Percentiles rank a stretch among this genome's conserved stretches.
These are phyloP conservation scores for Stenchaetothrips biformis DNA, from an alignment of 2,888 invertebrate species.

Conservation along the genomic window DNA sequence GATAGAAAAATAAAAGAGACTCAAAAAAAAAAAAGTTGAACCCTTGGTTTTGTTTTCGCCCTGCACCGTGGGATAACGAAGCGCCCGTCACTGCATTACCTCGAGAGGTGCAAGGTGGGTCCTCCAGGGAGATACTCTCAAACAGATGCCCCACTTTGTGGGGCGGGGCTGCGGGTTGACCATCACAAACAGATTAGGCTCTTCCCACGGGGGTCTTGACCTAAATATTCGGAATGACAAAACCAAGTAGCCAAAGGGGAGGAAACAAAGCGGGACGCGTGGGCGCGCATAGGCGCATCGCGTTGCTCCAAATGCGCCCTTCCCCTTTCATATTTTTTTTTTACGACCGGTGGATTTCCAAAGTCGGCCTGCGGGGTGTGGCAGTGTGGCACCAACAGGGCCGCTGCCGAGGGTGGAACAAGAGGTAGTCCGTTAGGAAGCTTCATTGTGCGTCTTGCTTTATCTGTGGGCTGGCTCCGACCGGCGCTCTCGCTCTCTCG, in stretches of 20 bases:
- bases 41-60: too few relatives aligned
- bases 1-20: neutral
- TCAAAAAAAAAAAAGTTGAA: neutral
- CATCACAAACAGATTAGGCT: neutral
- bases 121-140: neutral
- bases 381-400: too few relatives aligned
- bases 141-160: constrained; percentile 3
- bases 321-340: neutral
- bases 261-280: neutral
- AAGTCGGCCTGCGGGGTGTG: neutral
- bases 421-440: too few relatives aligned
- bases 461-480: neutral
- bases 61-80: neutral
- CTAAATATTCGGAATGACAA: neutral
- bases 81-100: neutral
- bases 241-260: neutral
- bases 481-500: neutral
- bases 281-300: neutral
- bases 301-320: neutral
- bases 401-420: too few relatives aligned
- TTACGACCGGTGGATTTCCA: too few relatives aligned
- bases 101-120: neutral
- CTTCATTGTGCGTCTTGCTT: neutral
- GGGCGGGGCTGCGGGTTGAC: neutral
- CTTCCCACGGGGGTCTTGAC: neutral